Conservation (phyloP, 2,797 vertebrate genomes). For the Pantherophis alleghaniensis region DNA sequence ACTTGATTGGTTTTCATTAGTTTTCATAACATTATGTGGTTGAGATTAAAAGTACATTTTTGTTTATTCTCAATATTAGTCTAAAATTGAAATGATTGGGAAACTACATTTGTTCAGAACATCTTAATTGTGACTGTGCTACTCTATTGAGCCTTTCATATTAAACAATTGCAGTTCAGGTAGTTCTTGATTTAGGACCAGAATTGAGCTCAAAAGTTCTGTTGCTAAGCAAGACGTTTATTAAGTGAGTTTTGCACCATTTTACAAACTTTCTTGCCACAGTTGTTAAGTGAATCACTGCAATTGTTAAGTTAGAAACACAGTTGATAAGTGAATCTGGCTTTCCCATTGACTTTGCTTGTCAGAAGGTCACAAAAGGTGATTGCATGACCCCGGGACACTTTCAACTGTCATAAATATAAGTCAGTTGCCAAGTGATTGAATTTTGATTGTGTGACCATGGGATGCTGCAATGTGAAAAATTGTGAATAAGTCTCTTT, state of each 20-base stretch:
- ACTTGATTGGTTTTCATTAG: slow-evolving; percentile 8
- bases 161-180: background rate
- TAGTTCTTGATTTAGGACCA: background rate
- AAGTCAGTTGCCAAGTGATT: background rate
- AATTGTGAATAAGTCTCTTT: background rate
- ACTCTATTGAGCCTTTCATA: background rate
- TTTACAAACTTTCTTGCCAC: background rate
- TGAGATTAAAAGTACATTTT: background rate
- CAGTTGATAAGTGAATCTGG: background rate
- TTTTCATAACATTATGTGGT: background rate
- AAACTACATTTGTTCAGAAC: slow-evolving; percentile 12
- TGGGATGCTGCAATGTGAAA: background rate
- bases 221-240: background rate
- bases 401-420: background rate
- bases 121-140: background rate
- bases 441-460: background rate
- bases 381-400: background rate
- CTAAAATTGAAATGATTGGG: background rate
- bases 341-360: background rate
- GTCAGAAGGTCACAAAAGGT: background rate
- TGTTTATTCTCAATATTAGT: background rate
- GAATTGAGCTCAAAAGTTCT: no score
- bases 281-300: background rate
- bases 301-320: background rate
- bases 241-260: background rate